phyloP scores from a whole-genome alignment of 2,113 vertebrate genomes.

The Spheniscus mendiculus region DNA sequence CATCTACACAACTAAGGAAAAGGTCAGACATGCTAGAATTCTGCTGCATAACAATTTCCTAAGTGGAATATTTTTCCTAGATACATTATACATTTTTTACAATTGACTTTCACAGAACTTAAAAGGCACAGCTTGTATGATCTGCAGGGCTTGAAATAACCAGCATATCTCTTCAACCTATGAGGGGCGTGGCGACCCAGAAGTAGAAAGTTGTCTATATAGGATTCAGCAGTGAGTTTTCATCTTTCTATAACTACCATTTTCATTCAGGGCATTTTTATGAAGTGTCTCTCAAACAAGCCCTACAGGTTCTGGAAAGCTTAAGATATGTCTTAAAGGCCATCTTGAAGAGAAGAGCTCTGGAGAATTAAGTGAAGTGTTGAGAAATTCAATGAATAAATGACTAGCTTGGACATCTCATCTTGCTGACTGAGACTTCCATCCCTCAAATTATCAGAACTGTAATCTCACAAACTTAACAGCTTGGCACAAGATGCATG shows the following conservation, averaged over 20 bases:
- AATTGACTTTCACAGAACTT: slow-evolving; percentile 4
- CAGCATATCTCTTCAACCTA: background rate
- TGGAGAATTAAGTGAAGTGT: background rate
- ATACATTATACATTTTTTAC: background rate
- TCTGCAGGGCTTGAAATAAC: background rate
- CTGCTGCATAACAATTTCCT: background rate
- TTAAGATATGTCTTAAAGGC: background rate
- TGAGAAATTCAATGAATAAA: background rate
- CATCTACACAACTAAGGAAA: slow-evolving; percentile 1
- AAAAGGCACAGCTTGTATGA: background rate
- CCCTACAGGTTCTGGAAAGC: background rate
- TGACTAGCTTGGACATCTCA: background rate
- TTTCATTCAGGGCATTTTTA: background rate
- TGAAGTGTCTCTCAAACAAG: background rate
- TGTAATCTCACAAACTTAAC: background rate
- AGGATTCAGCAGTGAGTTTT: background rate
- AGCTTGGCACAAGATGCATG: background rate
- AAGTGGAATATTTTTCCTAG: slow-evolving; percentile 3
- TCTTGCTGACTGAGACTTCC: background rate
- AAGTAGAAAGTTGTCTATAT: background rate
- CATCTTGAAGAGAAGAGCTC: background rate
- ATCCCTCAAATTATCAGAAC: background rate
- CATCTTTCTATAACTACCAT: background rate
- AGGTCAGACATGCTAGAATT: slow-evolving; percentile 5
- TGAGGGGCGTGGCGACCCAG: background rate